These are phyloP conservation scores for Antheraea mylitta DNA, from an alignment of 1,140 invertebrate species.

Conservation along the genomic window DNA sequence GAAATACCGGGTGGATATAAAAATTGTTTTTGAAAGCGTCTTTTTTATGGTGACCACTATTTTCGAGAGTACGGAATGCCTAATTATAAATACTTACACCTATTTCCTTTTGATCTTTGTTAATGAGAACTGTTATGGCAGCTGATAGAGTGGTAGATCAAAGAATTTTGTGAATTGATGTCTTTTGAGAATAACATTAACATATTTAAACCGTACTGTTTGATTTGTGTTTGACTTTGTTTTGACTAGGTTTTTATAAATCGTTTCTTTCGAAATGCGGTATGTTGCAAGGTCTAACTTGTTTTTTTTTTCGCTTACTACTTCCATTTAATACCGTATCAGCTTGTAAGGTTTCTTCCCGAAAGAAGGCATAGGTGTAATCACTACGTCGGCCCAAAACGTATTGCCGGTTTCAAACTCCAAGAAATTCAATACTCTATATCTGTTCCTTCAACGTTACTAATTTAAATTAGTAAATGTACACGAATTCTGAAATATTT, in stretches of 20 bases:
- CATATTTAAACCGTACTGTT: background rate
- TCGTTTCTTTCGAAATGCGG: background rate
- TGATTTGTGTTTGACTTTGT: slow-evolving; percentile 2
- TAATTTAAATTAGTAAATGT: too few species aligned
- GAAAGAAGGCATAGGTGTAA: too few species aligned
- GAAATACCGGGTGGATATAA: background rate
- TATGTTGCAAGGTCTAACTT: background rate
- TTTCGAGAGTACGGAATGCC: background rate
- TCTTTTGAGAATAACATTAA: background rate
- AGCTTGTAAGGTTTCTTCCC: too few species aligned
- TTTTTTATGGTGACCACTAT: slow-evolving; percentile 3
- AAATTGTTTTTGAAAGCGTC: background rate
- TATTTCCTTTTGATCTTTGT: slow-evolving; percentile 3
- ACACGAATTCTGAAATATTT: too few species aligned
- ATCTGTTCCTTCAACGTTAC: too few species aligned
- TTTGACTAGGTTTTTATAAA: background rate
- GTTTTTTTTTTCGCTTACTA: background rate
- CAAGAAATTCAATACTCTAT: too few species aligned
- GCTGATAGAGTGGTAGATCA: background rate
- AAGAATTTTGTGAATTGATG: background rate
- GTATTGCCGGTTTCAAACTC: too few species aligned
- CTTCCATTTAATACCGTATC: too few species aligned
- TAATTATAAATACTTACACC: slow-evolving; percentile 3
- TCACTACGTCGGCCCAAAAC: too few species aligned
- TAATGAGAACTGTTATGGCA: background rate